Base-by-base conservation (phyloP, 2,888 invertebrate species). In the Apamea anceps region DNA sequence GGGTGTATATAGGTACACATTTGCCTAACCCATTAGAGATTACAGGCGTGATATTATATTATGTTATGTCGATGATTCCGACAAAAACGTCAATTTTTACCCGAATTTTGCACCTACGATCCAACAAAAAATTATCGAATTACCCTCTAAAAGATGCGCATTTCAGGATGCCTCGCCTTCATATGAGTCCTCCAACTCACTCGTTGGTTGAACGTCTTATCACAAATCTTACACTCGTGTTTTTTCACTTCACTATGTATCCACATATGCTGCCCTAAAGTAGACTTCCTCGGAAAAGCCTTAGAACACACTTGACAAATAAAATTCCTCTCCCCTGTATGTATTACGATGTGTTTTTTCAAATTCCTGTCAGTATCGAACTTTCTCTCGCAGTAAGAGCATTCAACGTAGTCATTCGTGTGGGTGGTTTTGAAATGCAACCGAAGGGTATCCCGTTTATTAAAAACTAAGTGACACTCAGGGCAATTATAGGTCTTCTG, bases 121-220 rank as follows among this genome's bases (percentile, higher is more conserved):
- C 5, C 21, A 8, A 37, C 6, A 68, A 28, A n/a, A 51, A 18
- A 8, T 10, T 28, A 15, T 45, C 28, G 25, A n/a, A 42, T 6
- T 57, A 48, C 65, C 65, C 10, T n/a, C 51, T 81, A 81, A 70
- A 77, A 63, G 7, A 77, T 37, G 48, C 78, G 62, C 60, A 92
- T 78, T 60, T 94, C 94, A 0, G 95, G 95, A 85, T 96, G 96
- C 45, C 94, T 91, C 0, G 94, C 91, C 73, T 93, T 93, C 93
- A 94, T 94, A 86, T 94, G 94, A 12, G 91, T 90, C 78, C 93
- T 92, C 92, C 93, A 94, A 75, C 93, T 92, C 2, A 93, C 91
- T 75, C 90, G 90, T 60, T 93, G 93, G 54, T 93, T 93, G n/a
- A 93, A 93, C 37, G 91, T 90, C 68, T 92, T 93, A 77, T 90